These are phyloP conservation scores for Blomia tropicalis DNA, from an alignment of 2,888 invertebrate genomes.

Conservation along the genomic window DNA sequence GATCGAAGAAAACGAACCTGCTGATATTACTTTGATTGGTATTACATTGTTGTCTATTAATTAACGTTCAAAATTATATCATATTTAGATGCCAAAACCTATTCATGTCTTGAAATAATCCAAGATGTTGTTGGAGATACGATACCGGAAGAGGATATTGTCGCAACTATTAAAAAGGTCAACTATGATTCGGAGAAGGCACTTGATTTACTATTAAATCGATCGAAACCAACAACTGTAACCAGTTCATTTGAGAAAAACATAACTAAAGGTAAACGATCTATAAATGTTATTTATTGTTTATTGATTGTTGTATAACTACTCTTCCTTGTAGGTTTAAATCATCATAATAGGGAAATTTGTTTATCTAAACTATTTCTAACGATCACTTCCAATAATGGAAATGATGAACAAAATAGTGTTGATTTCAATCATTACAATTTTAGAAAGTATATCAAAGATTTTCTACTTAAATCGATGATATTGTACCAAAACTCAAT, in stretches of 20 bases:
- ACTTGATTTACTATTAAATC: constrained; percentile 50
- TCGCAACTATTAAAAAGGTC: constrained; percentile 52
- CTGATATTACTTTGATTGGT: background rate
- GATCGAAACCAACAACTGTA: constrained; percentile 32
- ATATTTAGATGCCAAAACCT: constrained; percentile 44
- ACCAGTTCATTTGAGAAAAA: background rate
- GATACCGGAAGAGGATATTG: constrained; percentile 53
- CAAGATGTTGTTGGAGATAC: constrained; percentile 61
- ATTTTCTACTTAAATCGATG: background rate
- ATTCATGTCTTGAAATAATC: constrained; percentile 67
- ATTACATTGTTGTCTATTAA: background rate
- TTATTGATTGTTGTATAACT: background rate
- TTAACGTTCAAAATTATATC: background rate
- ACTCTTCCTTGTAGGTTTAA: background rate
- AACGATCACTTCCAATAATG: background rate
- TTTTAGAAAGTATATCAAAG: constrained; percentile 4
- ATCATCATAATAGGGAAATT: background rate
- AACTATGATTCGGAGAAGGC: constrained; percentile 56
- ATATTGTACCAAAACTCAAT: background rate
- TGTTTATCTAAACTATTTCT: background rate
- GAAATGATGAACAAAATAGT: background rate
- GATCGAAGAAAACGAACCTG: constrained; percentile 40
- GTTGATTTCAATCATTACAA: background rate
- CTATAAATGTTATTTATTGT: background rate
- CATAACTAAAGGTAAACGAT: background rate